phyloP scores from a whole-genome alignment of 2,888 invertebrate genomes.

The Sabatieria punctata region DNA sequence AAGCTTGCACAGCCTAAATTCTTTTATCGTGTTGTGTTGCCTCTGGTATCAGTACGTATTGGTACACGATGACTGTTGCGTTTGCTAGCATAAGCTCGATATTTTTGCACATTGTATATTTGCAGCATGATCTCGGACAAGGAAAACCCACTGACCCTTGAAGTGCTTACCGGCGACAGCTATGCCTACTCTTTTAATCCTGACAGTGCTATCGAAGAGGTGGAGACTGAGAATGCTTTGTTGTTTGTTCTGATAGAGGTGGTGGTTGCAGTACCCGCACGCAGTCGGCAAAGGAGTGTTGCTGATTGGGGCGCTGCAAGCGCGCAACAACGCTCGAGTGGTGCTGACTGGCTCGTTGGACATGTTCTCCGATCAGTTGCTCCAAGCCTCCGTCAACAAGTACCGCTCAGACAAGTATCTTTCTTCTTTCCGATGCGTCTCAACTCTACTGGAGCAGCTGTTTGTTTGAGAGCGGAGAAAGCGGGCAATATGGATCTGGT shows the following conservation, averaged over 20 bases:
- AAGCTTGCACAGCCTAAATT: slow-evolving; percentile 15
- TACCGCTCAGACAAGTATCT: slow-evolving; percentile 17
- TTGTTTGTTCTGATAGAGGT: too few species aligned
- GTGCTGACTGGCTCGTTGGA: slow-evolving; percentile 86
- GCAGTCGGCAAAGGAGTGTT: slow-evolving; percentile 83
- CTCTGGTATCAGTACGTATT: too few species aligned
- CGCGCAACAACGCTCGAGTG: slow-evolving; percentile 92
- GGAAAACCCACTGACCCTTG: slow-evolving; percentile 77
- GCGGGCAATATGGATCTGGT: slow-evolving; percentile 72
- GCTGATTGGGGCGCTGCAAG: slow-evolving; percentile 84
- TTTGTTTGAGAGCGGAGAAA: too few species aligned
- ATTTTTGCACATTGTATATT: slow-evolving; percentile 33
- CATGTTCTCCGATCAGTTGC: slow-evolving; percentile 93
- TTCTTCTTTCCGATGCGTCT: not conserved
- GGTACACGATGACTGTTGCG: too few species aligned
- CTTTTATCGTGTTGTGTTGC: not conserved
- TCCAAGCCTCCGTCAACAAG: slow-evolving; percentile 50
- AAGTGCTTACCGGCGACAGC: slow-evolving; percentile 71
- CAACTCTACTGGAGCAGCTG: too few species aligned
- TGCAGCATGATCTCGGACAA: slow-evolving; percentile 68
- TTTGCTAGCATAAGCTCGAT: too few species aligned
- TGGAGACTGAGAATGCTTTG: too few species aligned
- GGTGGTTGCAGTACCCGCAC: slow-evolving; percentile 65
- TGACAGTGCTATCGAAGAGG: slow-evolving; percentile 62
- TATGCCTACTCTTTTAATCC: slow-evolving; percentile 90